phyloP scores from a whole-genome alignment of 1,140 invertebrate genomes.

The Chironomus tepperi region DNA sequence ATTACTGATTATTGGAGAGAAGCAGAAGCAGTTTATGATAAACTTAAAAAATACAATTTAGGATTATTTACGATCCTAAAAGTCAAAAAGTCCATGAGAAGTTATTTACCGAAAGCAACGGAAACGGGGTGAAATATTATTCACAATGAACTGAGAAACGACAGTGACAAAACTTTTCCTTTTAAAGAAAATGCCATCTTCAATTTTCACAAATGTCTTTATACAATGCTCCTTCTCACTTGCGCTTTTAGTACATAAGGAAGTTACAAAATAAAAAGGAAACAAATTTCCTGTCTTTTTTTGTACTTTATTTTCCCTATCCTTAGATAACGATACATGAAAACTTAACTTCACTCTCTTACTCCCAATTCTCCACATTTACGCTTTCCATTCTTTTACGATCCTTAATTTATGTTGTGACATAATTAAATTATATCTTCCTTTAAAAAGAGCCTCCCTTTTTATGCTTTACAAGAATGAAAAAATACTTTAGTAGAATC shows the following conservation, averaged over 20 bases:
- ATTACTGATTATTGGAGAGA: too few species aligned
- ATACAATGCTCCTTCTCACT: too few species aligned
- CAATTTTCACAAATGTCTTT: too few species aligned
- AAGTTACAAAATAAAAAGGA: not conserved
- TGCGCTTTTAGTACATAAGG: not conserved
- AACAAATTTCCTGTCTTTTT: constrained; percentile 11
- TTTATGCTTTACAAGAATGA: not conserved
- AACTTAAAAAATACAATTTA: too few species aligned
- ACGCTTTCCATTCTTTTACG: not conserved
- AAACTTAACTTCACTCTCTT: constrained; percentile 5
- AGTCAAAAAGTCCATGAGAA: too few species aligned
- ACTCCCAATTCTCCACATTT: not conserved
- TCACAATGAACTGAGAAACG: too few species aligned
- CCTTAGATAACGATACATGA: not conserved
- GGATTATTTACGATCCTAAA: too few species aligned
- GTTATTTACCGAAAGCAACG: too few species aligned
- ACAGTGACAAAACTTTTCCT: too few species aligned
- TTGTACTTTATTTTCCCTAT: not conserved
- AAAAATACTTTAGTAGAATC: not conserved
- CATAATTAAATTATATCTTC: constrained; percentile 20
- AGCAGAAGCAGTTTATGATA: too few species aligned
- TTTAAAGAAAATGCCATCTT: too few species aligned
- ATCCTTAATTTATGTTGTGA: constrained; percentile 16
- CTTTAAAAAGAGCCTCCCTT: not conserved
- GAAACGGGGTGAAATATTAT: too few species aligned